Evolutionary conservation across 2,797 vertebrate species (phyloP), one percentile per base, ranked within the genome.

Genomic region (Typhlichthys eigenmanni): DNA sequence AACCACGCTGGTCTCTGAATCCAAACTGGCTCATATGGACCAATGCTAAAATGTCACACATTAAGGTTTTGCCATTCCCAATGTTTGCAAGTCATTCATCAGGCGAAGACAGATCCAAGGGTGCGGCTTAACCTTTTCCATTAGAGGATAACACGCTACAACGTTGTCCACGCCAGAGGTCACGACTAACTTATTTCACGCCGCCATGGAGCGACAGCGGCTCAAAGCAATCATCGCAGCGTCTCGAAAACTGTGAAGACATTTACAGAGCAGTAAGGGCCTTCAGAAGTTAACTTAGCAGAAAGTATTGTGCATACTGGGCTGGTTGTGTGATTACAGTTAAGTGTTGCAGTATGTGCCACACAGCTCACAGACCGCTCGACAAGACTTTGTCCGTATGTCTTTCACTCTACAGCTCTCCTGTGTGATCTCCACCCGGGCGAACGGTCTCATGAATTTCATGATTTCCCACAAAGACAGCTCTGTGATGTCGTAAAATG

Each of bases 41-140:
- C n/a, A 3, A 55, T 0, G 16, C 32, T 54, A 12, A 74, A 78
- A 74, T 74, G 59, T 73, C 66, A 64, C 53, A 70, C 52, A 51
- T 72, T 55, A 62, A 56, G 24, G 29, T 38, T 70, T 62, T 53
- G 48, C 60, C 45, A 56, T 58, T 80, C 55, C 58, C 51, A 48
- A 56, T 61, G 74, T 48, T 46, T 17, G 68, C 53, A 60, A 55
- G 53, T 62, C 60, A 53, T 72, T 48, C 57, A 62, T 81, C 74
- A 73, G 19, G 9, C 19, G 14, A 3, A 47, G 68, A 71, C 64
- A 62, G 47, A 64, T 71, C 73, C 69, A 65, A 69, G 60, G 65
- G 52, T 53, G 66, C 0, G 60, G 67, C 62, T 81, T 75, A 70
- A 76, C 75, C 76, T 76, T 81, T 71, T 74, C 17, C 49, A 32